These are phyloP conservation scores for Sesia apiformis DNA, from an alignment of 2,888 invertebrate genomes.

Conservation along the genomic window DNA sequence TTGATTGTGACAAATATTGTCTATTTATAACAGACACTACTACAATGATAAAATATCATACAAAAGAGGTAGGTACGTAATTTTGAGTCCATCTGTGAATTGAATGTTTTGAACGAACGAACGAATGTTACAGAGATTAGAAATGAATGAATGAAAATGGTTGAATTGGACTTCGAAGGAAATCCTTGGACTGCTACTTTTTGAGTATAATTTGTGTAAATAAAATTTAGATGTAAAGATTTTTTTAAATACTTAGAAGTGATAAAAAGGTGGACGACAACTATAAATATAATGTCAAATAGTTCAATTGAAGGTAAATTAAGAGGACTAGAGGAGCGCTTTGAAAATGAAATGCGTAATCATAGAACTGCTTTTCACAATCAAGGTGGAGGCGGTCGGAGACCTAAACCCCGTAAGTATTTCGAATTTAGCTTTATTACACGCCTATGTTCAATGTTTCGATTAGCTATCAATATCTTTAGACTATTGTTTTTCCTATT, in stretches of 20 bases:
- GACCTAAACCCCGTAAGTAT: constrained; percentile 80
- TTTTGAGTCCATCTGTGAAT: not conserved
- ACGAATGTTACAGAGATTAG: not conserved
- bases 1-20: no score
- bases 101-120: not conserved
- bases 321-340: constrained; percentile 86
- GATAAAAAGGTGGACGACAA: constrained; percentile 32
- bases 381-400: constrained; percentile 72
- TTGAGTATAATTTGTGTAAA: constrained; percentile 59
- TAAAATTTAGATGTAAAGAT: constrained; percentile 32
- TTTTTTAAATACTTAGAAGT: constrained; percentile 45
- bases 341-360: constrained; percentile 77
- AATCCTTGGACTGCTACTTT: constrained; percentile 62
- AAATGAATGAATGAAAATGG: constrained; percentile 36
- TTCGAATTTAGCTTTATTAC: not conserved
- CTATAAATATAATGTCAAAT: constrained; percentile 77
- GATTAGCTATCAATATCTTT: no score
- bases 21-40: no score
- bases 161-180: constrained; percentile 26
- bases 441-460: no score
- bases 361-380: constrained; percentile 76
- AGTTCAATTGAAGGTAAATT: constrained; percentile 85
- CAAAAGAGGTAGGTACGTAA: no score
- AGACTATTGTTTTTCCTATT: no score
- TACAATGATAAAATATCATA: no score